Base-by-base conservation (phyloP, 2,888 invertebrate species). In the Lymantria dispar region DNA sequence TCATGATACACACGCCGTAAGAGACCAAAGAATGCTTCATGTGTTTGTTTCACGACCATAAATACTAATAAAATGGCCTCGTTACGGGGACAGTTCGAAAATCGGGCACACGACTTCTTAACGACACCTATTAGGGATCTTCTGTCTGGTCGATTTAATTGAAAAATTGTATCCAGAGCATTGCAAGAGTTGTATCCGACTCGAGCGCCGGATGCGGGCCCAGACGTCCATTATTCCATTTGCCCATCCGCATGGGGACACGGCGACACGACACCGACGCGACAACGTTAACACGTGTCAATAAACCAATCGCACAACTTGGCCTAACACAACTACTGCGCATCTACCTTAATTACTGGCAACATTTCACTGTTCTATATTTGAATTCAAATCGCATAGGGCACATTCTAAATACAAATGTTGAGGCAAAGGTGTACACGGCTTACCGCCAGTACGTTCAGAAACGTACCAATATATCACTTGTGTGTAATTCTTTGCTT, bases 51-150 rank as follows among this genome's bases (percentile, higher is more conserved):
- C 83, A 74, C 79, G 80, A 75, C 83, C 85, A 89, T 89, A 90
- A 90, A 89, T 89, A 88, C 88, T 83, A 89, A 89, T 89, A 90
- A 90, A 90, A 83, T 74, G 82, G 72, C 81, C 89, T 89, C 87
- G 89, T 89, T 88, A 87, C 84, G 76, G 82, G 83, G 87, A 85
- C 87, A 83, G 80, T 83, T 88, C 87, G 86, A 90, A 89, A 89
- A 90, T 90, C 90, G 86, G 87, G 89, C 89, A 88, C 89, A 88
- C 86, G 88, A 85, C 88, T 89, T 83, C 88, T 90, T 90, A 90
- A 90, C 89, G 87, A 88, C 89, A 90, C 90, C 90, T 89, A 91
- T 90, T 91, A 90, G 85, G 87, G 87, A 87, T 88, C 87, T 87
- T 88, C 81, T 86, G 90, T 90, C 90, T 88, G 88, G 87, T 84